phyloP scores from a whole-genome alignment of 2,113 vertebrate genomes.

The Mesoclemmys tuberculata region DNA sequence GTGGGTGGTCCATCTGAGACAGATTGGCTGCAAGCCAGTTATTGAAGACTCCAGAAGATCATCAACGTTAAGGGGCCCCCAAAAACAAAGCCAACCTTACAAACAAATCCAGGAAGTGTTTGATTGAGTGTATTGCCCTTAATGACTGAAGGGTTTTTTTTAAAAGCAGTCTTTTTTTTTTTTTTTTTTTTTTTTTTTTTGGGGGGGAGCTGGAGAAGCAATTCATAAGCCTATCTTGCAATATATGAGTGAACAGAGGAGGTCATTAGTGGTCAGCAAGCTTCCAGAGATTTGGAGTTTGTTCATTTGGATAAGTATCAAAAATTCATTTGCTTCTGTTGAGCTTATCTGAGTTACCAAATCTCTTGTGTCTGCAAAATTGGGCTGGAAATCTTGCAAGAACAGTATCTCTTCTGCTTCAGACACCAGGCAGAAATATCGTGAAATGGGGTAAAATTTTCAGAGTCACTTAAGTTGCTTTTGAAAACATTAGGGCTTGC shows the following conservation, averaged over 20 bases:
- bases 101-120: neutral
- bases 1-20: constrained; percentile 53
- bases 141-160: neutral
- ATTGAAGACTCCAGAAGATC: neutral
- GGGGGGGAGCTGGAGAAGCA: neutral
- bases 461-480: neutral
- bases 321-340: neutral
- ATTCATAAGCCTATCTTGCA: rapidly evolving
- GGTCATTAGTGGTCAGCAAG: neutral
- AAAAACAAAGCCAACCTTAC: neutral
- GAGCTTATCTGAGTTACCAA: neutral
- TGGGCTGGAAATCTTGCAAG: constrained; percentile 5
- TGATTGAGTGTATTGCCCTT: neutral
- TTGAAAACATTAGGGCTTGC: neutral
- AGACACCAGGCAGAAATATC: constrained; percentile 25
- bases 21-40: neutral
- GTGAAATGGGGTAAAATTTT: constrained; percentile 31
- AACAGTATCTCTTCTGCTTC: neutral
- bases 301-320: neutral
- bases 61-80: neutral
- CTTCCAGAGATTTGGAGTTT: neutral
- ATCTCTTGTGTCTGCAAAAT: neutral
- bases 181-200: too few relatives aligned
- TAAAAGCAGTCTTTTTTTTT: too few relatives aligned
- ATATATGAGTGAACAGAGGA: neutral